Base-by-base conservation (phyloP, 2,113 vertebrate species). In the Paralichthys olivaceus region DNA sequence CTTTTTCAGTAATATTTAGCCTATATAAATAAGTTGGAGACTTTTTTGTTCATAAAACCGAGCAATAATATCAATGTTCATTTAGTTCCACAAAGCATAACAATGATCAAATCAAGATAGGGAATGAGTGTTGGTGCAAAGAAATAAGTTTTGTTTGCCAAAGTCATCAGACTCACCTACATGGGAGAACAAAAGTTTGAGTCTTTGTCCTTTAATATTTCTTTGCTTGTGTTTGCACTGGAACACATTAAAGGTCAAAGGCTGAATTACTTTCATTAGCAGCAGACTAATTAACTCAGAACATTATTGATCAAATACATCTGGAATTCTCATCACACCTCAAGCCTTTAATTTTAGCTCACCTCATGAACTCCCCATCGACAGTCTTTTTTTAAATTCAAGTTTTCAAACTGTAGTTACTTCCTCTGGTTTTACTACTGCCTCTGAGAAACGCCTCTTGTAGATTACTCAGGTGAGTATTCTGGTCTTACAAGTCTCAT, bases 301-400 rank as follows among this genome's bases (percentile, higher is more conserved):
- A 65, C 67, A 71, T 79, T 64, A 72, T 79, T 14, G 71, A 79
- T 75, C 66, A 64, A 69, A 79, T 72, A 59, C 57, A 79, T 79
- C 62, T 56, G 23, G 34, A 71, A 81, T 70, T 81, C 64, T 80
- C 5, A 61, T 73, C 55, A 77, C 74, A 53, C 56, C 28, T 43
- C 28, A 43, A 40, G 60, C 29, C 53, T 47, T 23, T 67, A 37
- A 12, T 70, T 78, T 61, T 53, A 12, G 8, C 70, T 62, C 74
- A 77, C 70, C 83, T 81, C 15, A 61, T 0, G 5, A 77, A 69
- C 69, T 51, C 7, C 32, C 11, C 20, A 70, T 81, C 17, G 47
- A 74, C 40, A 13, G 2, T 2, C 29, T 58, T 34, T 58, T 15
- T 32, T 57, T 20, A 13, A 14, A 69, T 65, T 66, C 28, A 66